A percentile compares a stretch with the other conserved stretches of the same genome.
Evolutionary conservation across 2,113 vertebrate species (phyloP).

Genomic region (Columba livia): DNA sequence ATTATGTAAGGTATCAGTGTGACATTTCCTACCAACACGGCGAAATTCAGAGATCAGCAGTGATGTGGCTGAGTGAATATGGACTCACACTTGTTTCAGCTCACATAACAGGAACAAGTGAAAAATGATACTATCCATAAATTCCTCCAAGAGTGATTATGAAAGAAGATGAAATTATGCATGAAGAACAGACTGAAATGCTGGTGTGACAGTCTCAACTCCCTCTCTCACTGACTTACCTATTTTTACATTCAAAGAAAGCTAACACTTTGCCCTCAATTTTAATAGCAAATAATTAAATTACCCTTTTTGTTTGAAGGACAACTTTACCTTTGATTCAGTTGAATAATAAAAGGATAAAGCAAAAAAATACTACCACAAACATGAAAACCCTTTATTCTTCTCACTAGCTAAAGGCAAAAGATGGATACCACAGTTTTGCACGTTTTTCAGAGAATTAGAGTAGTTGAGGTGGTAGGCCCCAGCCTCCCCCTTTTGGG

Average conservation of each 20-base stretch:
- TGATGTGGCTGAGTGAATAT: not conserved
- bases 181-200: slow-evolving; percentile 41
- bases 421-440: not conserved
- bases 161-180: slow-evolving; percentile 15
- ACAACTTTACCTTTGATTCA: not conserved
- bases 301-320: not conserved
- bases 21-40: slow-evolving; percentile 11
- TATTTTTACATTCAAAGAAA: not conserved
- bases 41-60: not conserved
- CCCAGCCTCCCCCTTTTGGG: not conserved
- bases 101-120: not conserved
- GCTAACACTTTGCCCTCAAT: not conserved
- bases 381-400: not conserved
- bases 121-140: not conserved
- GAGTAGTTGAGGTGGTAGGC: not conserved
- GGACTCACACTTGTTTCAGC: not conserved
- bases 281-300: not conserved
- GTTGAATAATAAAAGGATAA: not conserved
- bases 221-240: not conserved
- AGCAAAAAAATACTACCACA: not conserved
- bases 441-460: not conserved
- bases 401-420: not conserved
- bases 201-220: not conserved
- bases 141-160: slow-evolving; percentile 1
- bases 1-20: not conserved